Percentiles rank a stretch among this genome's conserved stretches.
Conservation (phyloP, 2,113 vertebrate genomes). For the Pluvianellus socialis region DNA sequence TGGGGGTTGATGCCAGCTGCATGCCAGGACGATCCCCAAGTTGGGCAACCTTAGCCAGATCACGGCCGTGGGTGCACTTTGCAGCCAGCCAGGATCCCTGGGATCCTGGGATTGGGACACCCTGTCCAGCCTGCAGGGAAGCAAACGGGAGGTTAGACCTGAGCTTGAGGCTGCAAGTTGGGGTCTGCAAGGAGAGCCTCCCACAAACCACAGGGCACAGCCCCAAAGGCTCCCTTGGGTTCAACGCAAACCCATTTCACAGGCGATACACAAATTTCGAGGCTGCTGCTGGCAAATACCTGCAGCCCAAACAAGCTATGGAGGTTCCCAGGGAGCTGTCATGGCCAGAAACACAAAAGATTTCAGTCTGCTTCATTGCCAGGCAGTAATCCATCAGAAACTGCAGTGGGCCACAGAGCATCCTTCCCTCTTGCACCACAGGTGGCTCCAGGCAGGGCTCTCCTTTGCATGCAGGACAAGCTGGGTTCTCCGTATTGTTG, state of each 20-base stretch:
- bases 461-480: not conserved
- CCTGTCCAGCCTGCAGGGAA: not conserved
- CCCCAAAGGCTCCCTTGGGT: not conserved
- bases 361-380: not conserved
- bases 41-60: not conserved
- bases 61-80: not conserved
- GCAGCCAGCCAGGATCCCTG: not conserved
- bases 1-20: not conserved
- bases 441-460: not conserved
- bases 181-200: not conserved
- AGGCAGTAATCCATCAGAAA: not conserved
- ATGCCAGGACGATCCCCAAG: not conserved
- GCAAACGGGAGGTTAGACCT: not conserved
- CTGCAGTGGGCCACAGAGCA: not conserved
- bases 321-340: not conserved
- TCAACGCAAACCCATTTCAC: not conserved
- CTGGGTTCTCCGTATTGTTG: not conserved
- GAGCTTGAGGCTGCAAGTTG: not conserved
- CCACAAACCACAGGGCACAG: not conserved
- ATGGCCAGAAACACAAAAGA: not conserved
- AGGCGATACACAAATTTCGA: not conserved
- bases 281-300: not conserved
- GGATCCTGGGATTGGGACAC: not conserved
- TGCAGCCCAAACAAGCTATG: not conserved
- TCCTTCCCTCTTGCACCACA: not conserved